phyloP scores from a whole-genome alignment of 2,888 invertebrate species.

The Cheiracanthium punctorium region DNA sequence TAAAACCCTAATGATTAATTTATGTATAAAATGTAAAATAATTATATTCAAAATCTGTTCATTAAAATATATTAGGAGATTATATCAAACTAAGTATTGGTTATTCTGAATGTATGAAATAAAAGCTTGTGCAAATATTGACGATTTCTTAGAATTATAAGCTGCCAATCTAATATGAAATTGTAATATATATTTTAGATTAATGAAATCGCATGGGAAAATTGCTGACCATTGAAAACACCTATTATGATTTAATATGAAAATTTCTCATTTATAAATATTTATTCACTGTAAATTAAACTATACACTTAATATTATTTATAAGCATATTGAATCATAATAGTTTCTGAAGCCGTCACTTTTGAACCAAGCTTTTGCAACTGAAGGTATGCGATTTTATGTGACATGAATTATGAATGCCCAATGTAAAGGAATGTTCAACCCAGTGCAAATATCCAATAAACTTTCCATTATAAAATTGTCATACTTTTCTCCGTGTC shows the following conservation, averaged over 20 bases:
- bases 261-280: background rate
- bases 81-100: background rate
- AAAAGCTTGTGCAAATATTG: background rate
- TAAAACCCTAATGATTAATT: background rate
- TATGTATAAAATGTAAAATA: background rate
- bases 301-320: slow-evolving; percentile 9
- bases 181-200: background rate
- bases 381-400: background rate
- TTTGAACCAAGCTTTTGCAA: background rate
- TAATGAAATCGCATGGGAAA: background rate
- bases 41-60: background rate
- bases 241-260: slow-evolving; percentile 7
- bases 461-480: slow-evolving; percentile 61
- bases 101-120: background rate
- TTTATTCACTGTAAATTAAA: slow-evolving; percentile 4
- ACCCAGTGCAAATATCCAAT: slow-evolving; percentile 70
- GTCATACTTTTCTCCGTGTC: background rate
- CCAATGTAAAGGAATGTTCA: slow-evolving; percentile 65
- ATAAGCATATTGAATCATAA: slow-evolving; percentile 14
- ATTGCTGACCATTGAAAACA: background rate
- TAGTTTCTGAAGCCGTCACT: background rate
- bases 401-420: slow-evolving; percentile 52
- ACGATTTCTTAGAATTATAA: no score
- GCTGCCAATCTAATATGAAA: background rate
- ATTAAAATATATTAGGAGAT: background rate